Base-by-base conservation (phyloP, 2,797 vertebrate genomes). In the Molossus alvarezi region DNA sequence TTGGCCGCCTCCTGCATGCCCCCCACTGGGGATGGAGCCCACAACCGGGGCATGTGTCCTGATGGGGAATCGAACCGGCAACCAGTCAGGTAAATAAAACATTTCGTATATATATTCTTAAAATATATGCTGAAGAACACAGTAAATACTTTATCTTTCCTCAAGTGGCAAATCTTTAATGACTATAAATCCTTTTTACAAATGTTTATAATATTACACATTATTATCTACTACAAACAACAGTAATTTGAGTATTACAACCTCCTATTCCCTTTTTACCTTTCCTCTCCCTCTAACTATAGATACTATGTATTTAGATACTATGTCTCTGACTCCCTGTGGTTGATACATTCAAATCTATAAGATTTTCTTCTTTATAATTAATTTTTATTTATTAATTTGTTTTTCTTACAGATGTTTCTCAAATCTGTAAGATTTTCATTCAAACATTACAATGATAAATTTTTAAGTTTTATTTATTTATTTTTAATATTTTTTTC, bases 401-500 rank as follows among this genome's bases (percentile, higher is more conserved):
- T 33, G 33, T 33, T 33, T 33, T 33, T 33, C 2, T 33, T 33
- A 33, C 33, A 33, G 33, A 33, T 33, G 33, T 33, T 33, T 33
- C 33, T 88, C 12, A 81, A 64, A 91, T 37, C 23, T 75, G 8
- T 55, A 62, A 86, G 51, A 80, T 17, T 88, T 95, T 65, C 20
- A 64, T 71, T 67, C 27, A 93, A 45, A 64, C 17, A n/a, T 55
- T 67, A 60, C 1, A 57, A 71, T 76, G 25, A 73, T 64, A 89
- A 76, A 55, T 55, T 14, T 55, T 14, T 3, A 45, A 45, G 41
- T 45, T 45, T 45, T 55, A 55, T 55, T 14, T 55, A 55, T 55
- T 14, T 55, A 55, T 55, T 14, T 55, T 55, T 3, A 55, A 13
- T 55, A 45, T 45, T 45, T 45, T 45, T 45, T 45, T 45, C 41